A percentile compares a stretch with the other conserved stretches of the same genome.
These are phyloP conservation scores for Scaptodrosophila lebanonensis DNA, from an alignment of 1,140 invertebrate genomes.

Conservation along the genomic window DNA sequence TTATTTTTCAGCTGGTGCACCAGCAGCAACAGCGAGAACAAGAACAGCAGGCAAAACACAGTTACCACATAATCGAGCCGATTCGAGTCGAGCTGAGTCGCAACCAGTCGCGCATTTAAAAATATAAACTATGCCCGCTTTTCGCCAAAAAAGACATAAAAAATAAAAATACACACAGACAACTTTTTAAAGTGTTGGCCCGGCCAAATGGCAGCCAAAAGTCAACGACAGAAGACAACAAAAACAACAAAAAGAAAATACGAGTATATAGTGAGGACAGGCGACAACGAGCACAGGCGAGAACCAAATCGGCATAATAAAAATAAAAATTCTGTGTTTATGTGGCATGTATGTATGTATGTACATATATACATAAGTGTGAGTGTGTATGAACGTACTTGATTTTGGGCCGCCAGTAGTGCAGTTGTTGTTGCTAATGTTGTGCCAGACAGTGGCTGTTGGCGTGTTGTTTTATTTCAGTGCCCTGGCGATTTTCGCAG, in stretches of 20 bases:
- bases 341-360: background rate
- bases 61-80: conserved; percentile 50
- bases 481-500: conserved; percentile 24
- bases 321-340: conserved; percentile 29
- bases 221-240: conserved; percentile 44
- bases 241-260: conserved; percentile 8
- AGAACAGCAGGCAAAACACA: conserved; percentile 36
- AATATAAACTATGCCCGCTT: conserved; percentile 71
- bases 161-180: conserved; percentile 35
- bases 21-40: conserved; percentile 32
- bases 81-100: background rate
- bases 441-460: conserved; percentile 3
- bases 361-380: background rate
- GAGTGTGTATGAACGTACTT: conserved; percentile 68
- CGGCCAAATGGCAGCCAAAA: conserved; percentile 42
- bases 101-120: conserved; percentile 32
- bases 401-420: conserved; percentile 54
- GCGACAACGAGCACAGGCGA: conserved; percentile 14
- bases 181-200: conserved; percentile 49
- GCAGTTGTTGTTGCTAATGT: conserved; percentile 22
- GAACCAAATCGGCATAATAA: conserved; percentile 43
- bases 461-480: conserved; percentile 5
- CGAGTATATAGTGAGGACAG: conserved; percentile 4
- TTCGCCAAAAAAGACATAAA: conserved; percentile 73
- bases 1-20: conserved; percentile 58